Evolutionary conservation across 2,888 invertebrate genomes (phyloP).

Genomic region (Tipula unca): DNA sequence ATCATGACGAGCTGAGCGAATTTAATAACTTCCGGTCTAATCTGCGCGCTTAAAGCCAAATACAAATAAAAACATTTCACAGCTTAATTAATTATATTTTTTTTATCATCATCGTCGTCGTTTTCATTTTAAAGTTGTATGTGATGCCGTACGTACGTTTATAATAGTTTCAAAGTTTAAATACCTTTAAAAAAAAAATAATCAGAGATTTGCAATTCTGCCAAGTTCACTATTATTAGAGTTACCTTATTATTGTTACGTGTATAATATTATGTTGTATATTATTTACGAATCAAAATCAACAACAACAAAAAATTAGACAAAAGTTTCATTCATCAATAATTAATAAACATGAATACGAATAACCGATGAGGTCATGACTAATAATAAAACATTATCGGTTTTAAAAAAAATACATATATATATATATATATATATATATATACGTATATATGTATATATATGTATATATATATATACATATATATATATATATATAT

Average conservation of each 20-base stretch:
- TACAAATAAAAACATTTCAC: not conserved
- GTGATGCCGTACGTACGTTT: not conserved
- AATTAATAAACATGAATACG: constrained; percentile 16
- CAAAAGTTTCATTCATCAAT: constrained; percentile 18
- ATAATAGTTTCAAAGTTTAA: not conserved
- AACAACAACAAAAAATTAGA: not conserved
- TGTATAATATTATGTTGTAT: not conserved
- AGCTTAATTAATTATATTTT: not conserved
- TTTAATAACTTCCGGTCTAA: not conserved
- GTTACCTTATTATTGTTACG: not conserved
- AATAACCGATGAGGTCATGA: constrained; percentile 20
- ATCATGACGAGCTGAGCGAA: not conserved
- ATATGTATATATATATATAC: not conserved
- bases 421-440: not conserved
- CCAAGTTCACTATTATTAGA: not conserved
- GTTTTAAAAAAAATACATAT: not conserved
- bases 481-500: not conserved
- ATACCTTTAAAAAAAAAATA: not conserved
- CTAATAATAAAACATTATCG: constrained; percentile 20
- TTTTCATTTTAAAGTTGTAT: not conserved
- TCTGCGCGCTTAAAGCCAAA: not conserved
- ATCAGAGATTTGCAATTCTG: not conserved
- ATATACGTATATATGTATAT: not conserved
- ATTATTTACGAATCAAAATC: not conserved
- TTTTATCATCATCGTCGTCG: not conserved